Evolutionary conservation across 1,140 invertebrate genomes (phyloP).

Genomic region (Telenomus remus): DNA sequence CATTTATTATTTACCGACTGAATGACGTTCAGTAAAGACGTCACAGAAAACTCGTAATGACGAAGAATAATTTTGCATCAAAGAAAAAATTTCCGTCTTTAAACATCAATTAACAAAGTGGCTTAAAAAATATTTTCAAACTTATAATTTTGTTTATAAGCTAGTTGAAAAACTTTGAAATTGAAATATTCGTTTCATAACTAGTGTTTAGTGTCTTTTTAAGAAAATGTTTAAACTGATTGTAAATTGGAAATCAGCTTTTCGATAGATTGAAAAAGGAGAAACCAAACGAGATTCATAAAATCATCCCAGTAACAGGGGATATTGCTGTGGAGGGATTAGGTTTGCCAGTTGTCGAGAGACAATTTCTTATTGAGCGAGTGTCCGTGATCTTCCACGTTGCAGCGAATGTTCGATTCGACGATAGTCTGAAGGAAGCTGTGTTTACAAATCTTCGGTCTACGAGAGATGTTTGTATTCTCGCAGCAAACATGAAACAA

Average conservation of each 20-base stretch:
- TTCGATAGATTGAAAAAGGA: conserved; percentile 73
- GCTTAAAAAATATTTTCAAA: too few species aligned
- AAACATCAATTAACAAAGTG: too few species aligned
- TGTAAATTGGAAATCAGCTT: conserved; percentile 63
- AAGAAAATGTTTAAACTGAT: too few species aligned
- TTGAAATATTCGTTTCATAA: too few species aligned
- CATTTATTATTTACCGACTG: too few species aligned
- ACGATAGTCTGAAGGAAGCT: conserved; percentile 85
- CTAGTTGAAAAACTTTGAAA: too few species aligned
- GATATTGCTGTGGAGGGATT: conserved; percentile 82
- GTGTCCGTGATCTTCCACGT: conserved; percentile 93
- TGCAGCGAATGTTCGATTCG: conserved; percentile 95
- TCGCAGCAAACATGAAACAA: conserved; percentile 81
- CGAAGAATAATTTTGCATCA: background rate
- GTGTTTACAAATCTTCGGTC: conserved; percentile 81
- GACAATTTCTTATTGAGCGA: conserved; percentile 79
- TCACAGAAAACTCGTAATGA: background rate
- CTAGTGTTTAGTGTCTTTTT: conserved; percentile 5
- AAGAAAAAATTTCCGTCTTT: background rate
- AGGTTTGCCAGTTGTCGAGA: conserved; percentile 77
- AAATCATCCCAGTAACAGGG: conserved; percentile 86
- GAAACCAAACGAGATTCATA: conserved; percentile 77
- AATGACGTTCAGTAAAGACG: too few species aligned
- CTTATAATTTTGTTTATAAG: too few species aligned
- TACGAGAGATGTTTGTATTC: conserved; percentile 80